These are phyloP conservation scores for Apomyelois bistriatella DNA, from an alignment of 2,888 invertebrate genomes.

Conservation along the genomic window DNA sequence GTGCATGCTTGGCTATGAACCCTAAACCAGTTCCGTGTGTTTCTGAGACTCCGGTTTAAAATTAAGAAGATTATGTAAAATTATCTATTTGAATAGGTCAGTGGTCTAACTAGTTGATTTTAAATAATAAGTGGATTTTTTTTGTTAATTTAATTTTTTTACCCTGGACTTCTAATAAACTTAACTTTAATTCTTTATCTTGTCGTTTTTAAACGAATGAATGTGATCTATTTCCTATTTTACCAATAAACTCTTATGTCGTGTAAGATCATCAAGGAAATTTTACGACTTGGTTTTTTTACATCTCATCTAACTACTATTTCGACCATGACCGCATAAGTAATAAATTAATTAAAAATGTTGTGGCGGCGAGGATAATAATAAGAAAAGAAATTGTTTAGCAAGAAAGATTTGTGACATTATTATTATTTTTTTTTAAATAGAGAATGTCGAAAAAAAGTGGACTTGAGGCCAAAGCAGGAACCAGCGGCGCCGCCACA, in stretches of 20 bases:
- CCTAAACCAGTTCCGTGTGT: background rate
- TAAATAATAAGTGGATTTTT: background rate
- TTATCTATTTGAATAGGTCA: slow-evolving; percentile 5
- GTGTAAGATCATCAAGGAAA: too few relatives aligned
- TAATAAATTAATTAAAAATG: background rate
- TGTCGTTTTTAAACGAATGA: too few relatives aligned
- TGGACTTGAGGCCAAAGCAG: slow-evolving; percentile 30
- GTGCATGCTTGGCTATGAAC: background rate
- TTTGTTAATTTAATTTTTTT: background rate
- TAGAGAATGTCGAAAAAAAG: slow-evolving; percentile 50
- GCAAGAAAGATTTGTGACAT: too few relatives aligned
- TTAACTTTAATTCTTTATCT: too few relatives aligned
- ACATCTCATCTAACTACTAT: too few relatives aligned
- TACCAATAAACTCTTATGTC: too few relatives aligned
- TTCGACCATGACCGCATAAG: too few relatives aligned
- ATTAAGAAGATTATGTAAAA: background rate
- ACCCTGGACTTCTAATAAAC: too few relatives aligned
- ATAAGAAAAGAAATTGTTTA: too few relatives aligned
- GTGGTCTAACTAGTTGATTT: background rate
- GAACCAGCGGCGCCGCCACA: slow-evolving; percentile 28
- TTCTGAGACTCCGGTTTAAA: background rate
- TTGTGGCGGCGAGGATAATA: too few relatives aligned
- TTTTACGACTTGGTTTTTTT: too few relatives aligned
- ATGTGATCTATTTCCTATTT: too few relatives aligned
- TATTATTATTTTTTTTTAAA: background rate